These are phyloP conservation scores for Corticium candelabrum DNA, from an alignment of 37 sponge, comb jelly and placozoan species.

Conservation along the genomic window DNA sequence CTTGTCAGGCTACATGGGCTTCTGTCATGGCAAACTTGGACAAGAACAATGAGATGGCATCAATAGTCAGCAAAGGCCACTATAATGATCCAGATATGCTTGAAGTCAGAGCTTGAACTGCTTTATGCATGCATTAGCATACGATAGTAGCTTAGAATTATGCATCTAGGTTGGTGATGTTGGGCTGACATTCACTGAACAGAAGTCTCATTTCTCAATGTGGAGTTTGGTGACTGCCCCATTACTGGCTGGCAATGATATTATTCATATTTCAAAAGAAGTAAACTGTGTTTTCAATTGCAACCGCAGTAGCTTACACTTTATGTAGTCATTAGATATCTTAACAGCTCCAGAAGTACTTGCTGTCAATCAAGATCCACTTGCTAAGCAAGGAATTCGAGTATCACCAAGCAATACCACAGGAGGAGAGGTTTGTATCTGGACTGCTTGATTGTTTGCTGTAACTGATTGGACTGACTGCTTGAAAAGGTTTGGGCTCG, in stretches of 20 bases:
- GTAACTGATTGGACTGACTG: background rate
- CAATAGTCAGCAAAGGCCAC: background rate
- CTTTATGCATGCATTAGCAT: no score
- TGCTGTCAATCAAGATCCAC: background rate
- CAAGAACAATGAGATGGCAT: conserved; percentile 6
- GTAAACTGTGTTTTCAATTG: background rate
- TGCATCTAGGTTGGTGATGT: background rate
- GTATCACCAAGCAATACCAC: conserved; percentile 8
- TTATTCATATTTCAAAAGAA: background rate
- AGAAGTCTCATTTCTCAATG: background rate
- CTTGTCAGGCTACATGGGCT: background rate
- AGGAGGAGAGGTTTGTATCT: background rate
- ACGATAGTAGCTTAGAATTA: background rate
- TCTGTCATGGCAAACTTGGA: conserved; percentile 6
- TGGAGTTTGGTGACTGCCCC: background rate
- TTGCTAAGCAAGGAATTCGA: conserved; percentile 5
- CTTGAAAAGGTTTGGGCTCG: background rate
- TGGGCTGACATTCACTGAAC: background rate
- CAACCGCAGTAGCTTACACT: background rate
- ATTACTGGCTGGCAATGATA: conserved; percentile 1
- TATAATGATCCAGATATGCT: conserved; percentile 11
- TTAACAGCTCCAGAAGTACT: conserved; percentile 7
- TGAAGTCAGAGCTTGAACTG: background rate
- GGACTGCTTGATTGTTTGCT: background rate
- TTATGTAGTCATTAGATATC: background rate